Evolutionary conservation across 2,797 vertebrate species (phyloP).

Genomic region (Lerista edwardsae): DNA sequence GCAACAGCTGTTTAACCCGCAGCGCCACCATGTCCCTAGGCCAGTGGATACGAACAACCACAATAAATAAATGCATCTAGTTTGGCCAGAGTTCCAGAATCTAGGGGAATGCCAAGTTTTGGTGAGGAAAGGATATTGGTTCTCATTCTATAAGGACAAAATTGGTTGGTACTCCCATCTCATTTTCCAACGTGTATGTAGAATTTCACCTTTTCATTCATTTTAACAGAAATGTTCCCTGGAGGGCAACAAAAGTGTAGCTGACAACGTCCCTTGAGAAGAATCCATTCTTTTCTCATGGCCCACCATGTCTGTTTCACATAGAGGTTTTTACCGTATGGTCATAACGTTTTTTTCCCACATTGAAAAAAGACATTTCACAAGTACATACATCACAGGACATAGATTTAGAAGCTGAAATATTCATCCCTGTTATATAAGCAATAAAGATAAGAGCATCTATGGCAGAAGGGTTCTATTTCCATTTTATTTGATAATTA

Average conservation of each 20-base stretch:
- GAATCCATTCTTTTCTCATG: neutral
- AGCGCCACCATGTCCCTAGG: no score
- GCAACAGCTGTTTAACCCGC: no score
- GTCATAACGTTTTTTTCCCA: slow-evolving; percentile 1
- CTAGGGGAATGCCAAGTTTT: neutral
- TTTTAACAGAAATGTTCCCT: neutral
- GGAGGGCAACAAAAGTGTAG: neutral
- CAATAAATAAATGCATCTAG: neutral
- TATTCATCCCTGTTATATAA: slow-evolving; percentile 10
- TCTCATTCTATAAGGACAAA: neutral
- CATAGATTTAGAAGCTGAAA: slow-evolving; percentile 16
- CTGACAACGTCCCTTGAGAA: neutral
- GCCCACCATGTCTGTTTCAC: neutral
- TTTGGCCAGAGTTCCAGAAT: neutral
- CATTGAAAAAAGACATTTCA: neutral
- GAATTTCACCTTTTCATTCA: neutral
- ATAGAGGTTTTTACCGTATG: neutral
- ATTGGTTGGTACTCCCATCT: neutral
- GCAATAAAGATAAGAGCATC: slow-evolving; percentile 17
- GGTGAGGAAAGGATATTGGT: neutral
- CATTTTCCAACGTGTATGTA: neutral
- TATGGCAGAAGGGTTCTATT: neutral
- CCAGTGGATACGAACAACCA: no score
- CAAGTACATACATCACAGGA: neutral
- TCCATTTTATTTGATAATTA: neutral